A percentile compares a stretch with the other conserved stretches of the same genome.
phyloP scores from a whole-genome alignment of 2,888 invertebrate genomes.

The Eupithecia subfuscata region DNA sequence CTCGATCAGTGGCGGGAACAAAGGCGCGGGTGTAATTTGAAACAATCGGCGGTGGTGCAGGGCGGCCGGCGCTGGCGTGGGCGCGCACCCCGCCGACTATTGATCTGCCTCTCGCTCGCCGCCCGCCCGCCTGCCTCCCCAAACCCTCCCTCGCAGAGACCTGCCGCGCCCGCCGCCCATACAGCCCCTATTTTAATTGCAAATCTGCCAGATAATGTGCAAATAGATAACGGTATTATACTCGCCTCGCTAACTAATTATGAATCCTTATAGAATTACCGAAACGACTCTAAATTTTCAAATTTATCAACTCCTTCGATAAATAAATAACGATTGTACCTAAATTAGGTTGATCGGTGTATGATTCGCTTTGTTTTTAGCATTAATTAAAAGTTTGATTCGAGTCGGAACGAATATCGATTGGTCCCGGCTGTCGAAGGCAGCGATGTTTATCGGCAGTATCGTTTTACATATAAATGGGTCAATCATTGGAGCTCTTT shows the following conservation, averaged over 20 bases:
- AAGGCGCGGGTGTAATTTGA: constrained; percentile 82
- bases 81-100: constrained; percentile 81
- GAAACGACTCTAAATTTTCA: constrained; percentile 49
- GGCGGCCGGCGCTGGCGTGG: constrained; percentile 67
- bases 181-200: constrained; percentile 83
- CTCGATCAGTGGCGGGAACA: constrained; percentile 81
- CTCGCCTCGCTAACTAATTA: constrained; percentile 79
- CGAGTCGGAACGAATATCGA: constrained; percentile 43
- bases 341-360: constrained; percentile 35
- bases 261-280: constrained; percentile 70
- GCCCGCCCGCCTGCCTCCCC: constrained; percentile 51
- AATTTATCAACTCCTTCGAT: constrained; percentile 38
- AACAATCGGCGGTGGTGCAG: constrained; percentile 80
- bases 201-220: constrained; percentile 84
- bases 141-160: constrained; percentile 51
- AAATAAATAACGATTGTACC: constrained; percentile 23
- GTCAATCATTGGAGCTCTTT: constrained; percentile 57
- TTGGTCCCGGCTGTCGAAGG: constrained; percentile 43
- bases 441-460: constrained; percentile 52
- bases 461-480: constrained; percentile 61
- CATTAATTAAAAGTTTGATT: constrained; percentile 42
- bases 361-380: constrained; percentile 39
- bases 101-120: constrained; percentile 77
- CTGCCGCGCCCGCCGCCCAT: constrained; percentile 55
- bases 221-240: constrained; percentile 83